Percentiles rank a stretch among this genome's conserved stretches.
Evolutionary conservation across 2,888 invertebrate genomes (phyloP).

Genomic region (Eupithecia abbreviata): DNA sequence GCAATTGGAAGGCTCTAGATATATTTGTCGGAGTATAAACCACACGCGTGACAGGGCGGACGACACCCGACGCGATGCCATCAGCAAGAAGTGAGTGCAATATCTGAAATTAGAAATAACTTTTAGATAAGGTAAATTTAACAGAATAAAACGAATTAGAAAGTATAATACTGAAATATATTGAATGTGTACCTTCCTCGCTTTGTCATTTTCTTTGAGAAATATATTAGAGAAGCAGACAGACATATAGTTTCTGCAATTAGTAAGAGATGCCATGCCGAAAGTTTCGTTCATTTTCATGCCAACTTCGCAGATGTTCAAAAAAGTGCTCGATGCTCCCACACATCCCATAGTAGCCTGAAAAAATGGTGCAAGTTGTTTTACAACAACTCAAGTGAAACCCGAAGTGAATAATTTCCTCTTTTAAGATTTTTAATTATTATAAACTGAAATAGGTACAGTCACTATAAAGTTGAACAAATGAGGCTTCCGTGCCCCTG

Average conservation of each 20-base stretch:
- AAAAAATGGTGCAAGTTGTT: no score
- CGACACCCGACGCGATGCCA: slow-evolving; percentile 37
- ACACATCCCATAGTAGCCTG: background rate
- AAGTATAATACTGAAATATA: no score
- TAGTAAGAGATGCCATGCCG: background rate
- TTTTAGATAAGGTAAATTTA: no score
- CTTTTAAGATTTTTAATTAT: no score
- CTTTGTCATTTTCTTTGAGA: background rate
- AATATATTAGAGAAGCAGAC: background rate
- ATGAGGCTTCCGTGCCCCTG: no score
- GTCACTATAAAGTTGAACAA: no score
- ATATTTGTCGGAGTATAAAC: slow-evolving; percentile 28
- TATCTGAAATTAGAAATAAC: background rate
- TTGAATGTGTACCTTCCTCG: background rate
- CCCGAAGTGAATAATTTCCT: no score
- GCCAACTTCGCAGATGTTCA: background rate
- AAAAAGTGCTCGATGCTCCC: background rate
- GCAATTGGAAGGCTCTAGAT: slow-evolving; percentile 29
- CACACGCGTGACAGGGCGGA: slow-evolving; percentile 34
- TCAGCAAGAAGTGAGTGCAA: slow-evolving; percentile 30
- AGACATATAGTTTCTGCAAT: background rate
- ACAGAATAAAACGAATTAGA: no score
- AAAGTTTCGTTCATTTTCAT: background rate
- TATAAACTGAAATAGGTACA: no score
- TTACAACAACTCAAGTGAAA: no score